Percentiles rank a stretch among this genome's conserved stretches.
These are phyloP conservation scores for Aelia acuminata DNA, from an alignment of 2,888 invertebrate species.

Conservation along the genomic window DNA sequence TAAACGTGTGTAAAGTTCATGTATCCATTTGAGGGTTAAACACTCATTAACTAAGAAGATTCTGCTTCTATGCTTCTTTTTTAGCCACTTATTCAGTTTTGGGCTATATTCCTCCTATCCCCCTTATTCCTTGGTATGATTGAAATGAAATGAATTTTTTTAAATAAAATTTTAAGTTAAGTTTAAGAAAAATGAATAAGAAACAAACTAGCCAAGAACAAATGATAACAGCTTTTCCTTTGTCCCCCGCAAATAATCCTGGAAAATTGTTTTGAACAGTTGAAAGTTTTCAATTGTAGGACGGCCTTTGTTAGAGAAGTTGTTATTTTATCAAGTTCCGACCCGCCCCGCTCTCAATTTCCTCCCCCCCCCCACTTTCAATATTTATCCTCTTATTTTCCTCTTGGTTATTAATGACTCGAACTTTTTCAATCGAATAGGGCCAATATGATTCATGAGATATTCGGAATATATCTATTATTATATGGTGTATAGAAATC, in stretches of 20 bases:
- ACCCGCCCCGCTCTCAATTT: not conserved
- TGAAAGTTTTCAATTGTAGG: not conserved
- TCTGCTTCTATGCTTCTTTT: no score
- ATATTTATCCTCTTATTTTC: slow-evolving; percentile 23
- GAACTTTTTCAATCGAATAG: slow-evolving; percentile 6
- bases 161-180: no score
- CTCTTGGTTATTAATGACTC: not conserved
- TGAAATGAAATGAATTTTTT: no score
- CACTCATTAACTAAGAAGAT: no score
- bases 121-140: no score
- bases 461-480: no score
- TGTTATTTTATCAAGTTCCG: not conserved
- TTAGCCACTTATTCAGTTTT: no score
- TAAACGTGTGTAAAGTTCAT: no score
- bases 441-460: not conserved
- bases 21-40: no score
- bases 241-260: not conserved
- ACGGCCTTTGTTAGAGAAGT: not conserved
- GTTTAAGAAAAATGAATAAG: not conserved
- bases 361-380: not conserved
- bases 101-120: no score
- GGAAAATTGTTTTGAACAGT: not conserved
- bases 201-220: not conserved
- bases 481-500: no score
- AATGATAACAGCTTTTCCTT: not conserved